Base-by-base conservation (phyloP, 1,140 invertebrate genomes). In the Acromyrmex heyeri region DNA sequence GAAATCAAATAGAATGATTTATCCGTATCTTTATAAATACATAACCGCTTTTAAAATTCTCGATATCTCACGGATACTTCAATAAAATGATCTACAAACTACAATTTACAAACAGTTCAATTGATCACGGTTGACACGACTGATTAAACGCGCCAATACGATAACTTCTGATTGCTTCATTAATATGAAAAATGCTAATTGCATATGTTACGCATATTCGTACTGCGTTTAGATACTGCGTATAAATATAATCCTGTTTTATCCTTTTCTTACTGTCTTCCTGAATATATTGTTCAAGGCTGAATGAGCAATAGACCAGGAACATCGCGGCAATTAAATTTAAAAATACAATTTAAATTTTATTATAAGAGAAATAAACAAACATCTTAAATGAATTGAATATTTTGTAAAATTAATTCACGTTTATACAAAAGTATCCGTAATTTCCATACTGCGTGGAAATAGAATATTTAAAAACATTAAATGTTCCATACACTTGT, bases 1-100 rank as follows among this genome's bases (percentile, higher is more conserved):
- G 85, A 91, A 93, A 93, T 79, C 88, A 90, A 90, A 73, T 70
- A 55, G 69, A 87, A 69, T 92, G 91, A 94, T 93, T 92, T 92
- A 93, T 92, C 57, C 12, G 24, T 24, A 44, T 64, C 79, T 61
- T 62, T 57, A 18, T 44, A 44, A 44, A 14, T 12, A 27, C 3
- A 44, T 50, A 55, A 59, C 12, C 34, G 53, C 18, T 34, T 82
- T 24, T 50, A 44, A 38, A 55, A 34, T 16, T 14, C 14, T 27
- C 21, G 24, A 7, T 38, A 14, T 38, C 4, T 57, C 21, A 16
- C 0, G n/a, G 8, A 57, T 57, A 57, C 7, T 16, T n/a, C n/a
- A 34, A 55, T 5, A 38, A 76, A 86, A 91, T 91, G 86, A 93
- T 92, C 86, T 87, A 91, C 79, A 87, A 86, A 75, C 75, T 38